Evolutionary conservation across 2,888 invertebrate genomes (phyloP).

Genomic region (Melieria omissa): DNA sequence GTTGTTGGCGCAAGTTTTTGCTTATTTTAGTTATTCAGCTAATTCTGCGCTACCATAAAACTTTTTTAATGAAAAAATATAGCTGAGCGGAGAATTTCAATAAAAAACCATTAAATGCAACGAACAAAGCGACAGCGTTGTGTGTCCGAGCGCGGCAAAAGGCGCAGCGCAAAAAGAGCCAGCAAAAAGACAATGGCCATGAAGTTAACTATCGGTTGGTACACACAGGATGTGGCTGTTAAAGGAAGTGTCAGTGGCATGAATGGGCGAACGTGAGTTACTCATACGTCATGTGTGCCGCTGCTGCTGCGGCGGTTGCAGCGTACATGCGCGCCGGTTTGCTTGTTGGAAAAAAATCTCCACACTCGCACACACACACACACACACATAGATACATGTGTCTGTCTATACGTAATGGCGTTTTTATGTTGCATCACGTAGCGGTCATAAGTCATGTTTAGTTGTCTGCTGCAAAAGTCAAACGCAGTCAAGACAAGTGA

Average conservation of each 20-base stretch:
- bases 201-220: too few species aligned
- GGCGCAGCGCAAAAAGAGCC: background rate
- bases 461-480: conserved; percentile 56
- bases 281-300: conserved; percentile 57
- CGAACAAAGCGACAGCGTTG: background rate
- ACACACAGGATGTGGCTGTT: background rate
- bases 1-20: background rate
- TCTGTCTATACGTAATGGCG: conserved; percentile 51
- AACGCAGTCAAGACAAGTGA: conserved; percentile 16
- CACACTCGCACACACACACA: conserved; percentile 21
- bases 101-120: background rate
- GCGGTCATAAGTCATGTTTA: conserved; percentile 65
- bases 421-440: conserved; percentile 66
- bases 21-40: background rate
- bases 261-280: conserved; percentile 54
- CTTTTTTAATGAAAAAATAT: conserved; percentile 16
- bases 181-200: too few species aligned
- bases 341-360: background rate
- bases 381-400: background rate
- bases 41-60: background rate
- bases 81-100: background rate
- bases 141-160: background rate
- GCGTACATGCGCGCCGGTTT: conserved; percentile 22
- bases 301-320: conserved; percentile 22
- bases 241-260: conserved; percentile 25